A percentile compares a stretch with the other conserved stretches of the same genome.
Evolutionary conservation across 1,140 invertebrate species (phyloP).

Genomic region (Cydia pomonella): DNA sequence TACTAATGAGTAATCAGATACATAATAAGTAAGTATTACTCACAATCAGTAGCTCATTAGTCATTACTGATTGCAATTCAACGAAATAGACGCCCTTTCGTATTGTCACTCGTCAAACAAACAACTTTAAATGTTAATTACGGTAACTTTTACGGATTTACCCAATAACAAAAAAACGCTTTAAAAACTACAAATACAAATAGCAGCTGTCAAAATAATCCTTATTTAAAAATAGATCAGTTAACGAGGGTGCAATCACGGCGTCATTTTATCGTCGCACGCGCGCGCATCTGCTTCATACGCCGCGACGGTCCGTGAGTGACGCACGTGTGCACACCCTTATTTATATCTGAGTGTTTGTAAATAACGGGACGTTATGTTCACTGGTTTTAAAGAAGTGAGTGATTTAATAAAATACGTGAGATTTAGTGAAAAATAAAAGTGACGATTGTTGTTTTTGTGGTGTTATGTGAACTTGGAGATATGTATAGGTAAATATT

Average conservation of each 20-base stretch:
- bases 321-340: constrained; percentile 20
- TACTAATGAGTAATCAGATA: constrained; percentile 1
- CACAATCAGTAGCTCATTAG: not conserved
- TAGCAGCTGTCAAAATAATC: constrained; percentile 2
- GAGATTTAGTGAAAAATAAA: not conserved
- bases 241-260: constrained; percentile 9
- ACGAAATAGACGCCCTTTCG: not conserved
- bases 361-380: not conserved
- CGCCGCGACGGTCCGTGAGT: not conserved
- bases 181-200: not conserved
- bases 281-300: constrained; percentile 22
- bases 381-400: not conserved
- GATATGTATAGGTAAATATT: constrained; percentile 13
- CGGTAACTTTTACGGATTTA: not conserved
- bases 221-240: constrained; percentile 14
- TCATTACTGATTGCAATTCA: not conserved
- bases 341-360: not conserved
- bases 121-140: not conserved
- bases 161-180: not conserved
- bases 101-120: not conserved
- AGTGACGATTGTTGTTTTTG: not conserved
- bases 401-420: not conserved
- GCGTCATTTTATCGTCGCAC: constrained; percentile 28
- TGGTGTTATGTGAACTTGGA: not conserved
- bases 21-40: not conserved